Evolutionary conservation across 2,113 vertebrate genomes (phyloP).

Genomic region (Chroicocephalus ridibundus): DNA sequence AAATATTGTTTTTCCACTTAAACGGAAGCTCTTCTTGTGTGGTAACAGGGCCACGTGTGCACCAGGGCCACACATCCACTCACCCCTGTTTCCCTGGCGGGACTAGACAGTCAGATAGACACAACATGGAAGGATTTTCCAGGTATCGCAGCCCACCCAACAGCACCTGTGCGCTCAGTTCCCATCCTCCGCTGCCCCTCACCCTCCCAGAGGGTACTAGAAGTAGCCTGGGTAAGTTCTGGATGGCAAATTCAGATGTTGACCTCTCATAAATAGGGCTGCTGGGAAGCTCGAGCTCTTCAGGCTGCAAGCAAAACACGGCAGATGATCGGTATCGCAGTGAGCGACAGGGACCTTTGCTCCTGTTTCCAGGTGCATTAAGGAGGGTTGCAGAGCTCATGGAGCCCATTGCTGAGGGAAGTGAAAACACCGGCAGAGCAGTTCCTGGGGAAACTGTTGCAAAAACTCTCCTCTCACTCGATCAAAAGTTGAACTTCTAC

Average conservation of each 20-base stretch:
- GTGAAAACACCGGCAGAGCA: not conserved
- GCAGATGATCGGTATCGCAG: not conserved
- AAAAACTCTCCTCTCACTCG: not conserved
- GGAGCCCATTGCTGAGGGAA: accelerated
- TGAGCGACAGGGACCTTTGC: not conserved
- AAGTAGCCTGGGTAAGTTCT: not conserved
- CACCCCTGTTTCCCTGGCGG: not conserved
- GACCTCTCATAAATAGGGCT: not conserved
- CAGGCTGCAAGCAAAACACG: not conserved
- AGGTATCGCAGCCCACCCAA: not conserved
- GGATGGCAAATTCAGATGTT: not conserved
- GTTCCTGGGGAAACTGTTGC: not conserved
- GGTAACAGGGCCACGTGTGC: not conserved
- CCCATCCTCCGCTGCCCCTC: not conserved
- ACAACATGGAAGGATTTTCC: not conserved
- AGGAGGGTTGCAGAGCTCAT: not conserved
- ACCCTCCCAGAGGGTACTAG: not conserved
- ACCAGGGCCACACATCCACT: not conserved
- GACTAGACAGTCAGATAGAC: not conserved
- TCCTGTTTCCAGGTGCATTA: not conserved
- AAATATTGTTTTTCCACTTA: not conserved
- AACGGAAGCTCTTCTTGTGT: not conserved
- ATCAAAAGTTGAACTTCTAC: not conserved
- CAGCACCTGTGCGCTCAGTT: not conserved
- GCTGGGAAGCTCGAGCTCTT: not conserved